phyloP scores from a whole-genome alignment of 2,888 invertebrate genomes.

The Cheilosia urbana region DNA sequence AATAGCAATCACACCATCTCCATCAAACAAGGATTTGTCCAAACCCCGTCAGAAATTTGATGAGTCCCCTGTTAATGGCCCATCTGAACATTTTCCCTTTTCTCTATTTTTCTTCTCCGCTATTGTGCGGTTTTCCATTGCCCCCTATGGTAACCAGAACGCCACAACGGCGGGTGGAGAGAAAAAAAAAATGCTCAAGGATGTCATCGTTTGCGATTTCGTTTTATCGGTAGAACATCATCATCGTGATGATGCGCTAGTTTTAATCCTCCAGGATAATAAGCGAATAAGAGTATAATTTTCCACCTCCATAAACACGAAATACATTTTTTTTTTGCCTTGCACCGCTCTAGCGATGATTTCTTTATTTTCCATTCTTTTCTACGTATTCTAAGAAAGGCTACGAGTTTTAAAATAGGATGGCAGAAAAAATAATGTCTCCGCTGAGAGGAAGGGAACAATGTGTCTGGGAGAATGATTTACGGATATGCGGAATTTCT shows the following conservation, averaged over 20 bases:
- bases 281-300: constrained; percentile 80
- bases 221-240: constrained; percentile 61
- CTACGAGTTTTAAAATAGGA: not conserved
- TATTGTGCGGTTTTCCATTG: constrained; percentile 20
- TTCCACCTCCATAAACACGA: constrained; percentile 79
- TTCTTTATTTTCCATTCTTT: constrained; percentile 38
- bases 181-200: constrained; percentile 49
- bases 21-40: constrained; percentile 74
- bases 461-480: constrained; percentile 50
- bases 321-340: constrained; percentile 55
- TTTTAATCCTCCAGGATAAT: constrained; percentile 74
- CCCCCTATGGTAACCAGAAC: not conserved
- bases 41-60: constrained; percentile 73
- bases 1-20: constrained; percentile 72
- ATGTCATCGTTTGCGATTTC: constrained; percentile 67
- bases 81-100: constrained; percentile 51
- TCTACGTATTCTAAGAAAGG: not conserved
- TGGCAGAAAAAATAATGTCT: not conserved
- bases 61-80: constrained; percentile 74
- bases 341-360: constrained; percentile 18
- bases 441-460: not conserved
- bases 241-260: constrained; percentile 67
- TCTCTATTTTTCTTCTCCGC: not conserved
- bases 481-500: constrained; percentile 38
- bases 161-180: not conserved